Conservation (phyloP, 2,888 invertebrate genomes). For the Scaptomyza tumidula region DNA sequence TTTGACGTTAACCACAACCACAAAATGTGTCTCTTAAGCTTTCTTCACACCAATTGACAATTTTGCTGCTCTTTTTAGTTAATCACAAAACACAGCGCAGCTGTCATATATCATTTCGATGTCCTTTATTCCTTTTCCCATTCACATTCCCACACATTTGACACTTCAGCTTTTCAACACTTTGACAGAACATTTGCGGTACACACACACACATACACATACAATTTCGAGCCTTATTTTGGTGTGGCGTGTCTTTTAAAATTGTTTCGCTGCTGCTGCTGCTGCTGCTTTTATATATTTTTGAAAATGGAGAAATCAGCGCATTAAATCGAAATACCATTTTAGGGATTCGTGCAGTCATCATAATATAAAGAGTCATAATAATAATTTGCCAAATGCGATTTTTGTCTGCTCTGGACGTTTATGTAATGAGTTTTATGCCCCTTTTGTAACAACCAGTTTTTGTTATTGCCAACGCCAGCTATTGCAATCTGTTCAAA, state of each 20-base stretch:
- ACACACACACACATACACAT: slow-evolving; percentile 21
- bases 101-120: slow-evolving; percentile 44
- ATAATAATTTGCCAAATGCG: slow-evolving; percentile 71
- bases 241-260: slow-evolving; percentile 36
- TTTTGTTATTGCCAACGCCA: slow-evolving; percentile 37
- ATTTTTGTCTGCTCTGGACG: slow-evolving; percentile 67
- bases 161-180: slow-evolving; percentile 29
- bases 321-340: slow-evolving; percentile 59
- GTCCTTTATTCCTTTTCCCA: slow-evolving; percentile 31
- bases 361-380: slow-evolving; percentile 55
- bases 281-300: slow-evolving; percentile 19
- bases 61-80: slow-evolving; percentile 32
- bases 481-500: slow-evolving; percentile 39
- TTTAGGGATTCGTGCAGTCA: slow-evolving; percentile 42
- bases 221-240: slow-evolving; percentile 37
- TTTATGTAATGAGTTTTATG: slow-evolving; percentile 72
- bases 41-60: slow-evolving; percentile 33
- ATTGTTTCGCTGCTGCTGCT: slow-evolving; percentile 44
- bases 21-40: slow-evolving; percentile 35
- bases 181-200: slow-evolving; percentile 25
- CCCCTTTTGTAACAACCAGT: slow-evolving; percentile 34
- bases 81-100: slow-evolving; percentile 32
- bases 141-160: slow-evolving; percentile 5
- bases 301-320: slow-evolving; percentile 12
- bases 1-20: slow-evolving; percentile 10